Evolutionary conservation across 2,888 invertebrate genomes (phyloP).

Genomic region (Tachina lurida): DNA sequence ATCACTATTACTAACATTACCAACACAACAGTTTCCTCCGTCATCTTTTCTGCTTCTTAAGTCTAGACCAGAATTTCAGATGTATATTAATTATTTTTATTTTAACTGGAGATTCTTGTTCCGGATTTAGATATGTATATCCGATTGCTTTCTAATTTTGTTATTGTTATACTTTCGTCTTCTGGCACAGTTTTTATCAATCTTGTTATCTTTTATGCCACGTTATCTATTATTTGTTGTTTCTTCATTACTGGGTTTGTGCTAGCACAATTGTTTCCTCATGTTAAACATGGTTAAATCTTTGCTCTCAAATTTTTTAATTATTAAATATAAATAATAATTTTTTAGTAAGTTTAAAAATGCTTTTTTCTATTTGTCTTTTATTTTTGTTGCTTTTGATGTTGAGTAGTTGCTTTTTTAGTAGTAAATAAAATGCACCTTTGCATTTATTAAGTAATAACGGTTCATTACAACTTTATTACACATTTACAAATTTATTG

Average conservation of each 20-base stretch:
- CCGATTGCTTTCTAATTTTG: conserved; percentile 21
- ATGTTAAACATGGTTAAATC: not conserved
- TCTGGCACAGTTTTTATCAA: conserved; percentile 31
- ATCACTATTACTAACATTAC: conserved; percentile 94
- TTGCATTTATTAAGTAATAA: not conserved
- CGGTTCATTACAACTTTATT: no score
- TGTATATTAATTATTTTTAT: not conserved
- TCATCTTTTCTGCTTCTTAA: conserved; percentile 72
- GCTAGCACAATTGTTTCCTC: not conserved
- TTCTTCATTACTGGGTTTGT: not conserved
- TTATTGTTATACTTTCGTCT: conserved; percentile 9
- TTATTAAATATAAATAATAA: not conserved
- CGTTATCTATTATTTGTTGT: conserved; percentile 56
- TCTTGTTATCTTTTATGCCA: conserved; percentile 52
- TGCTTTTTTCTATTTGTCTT: not conserved
- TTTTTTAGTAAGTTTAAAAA: not conserved
- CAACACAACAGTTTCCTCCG: conserved; percentile 91
- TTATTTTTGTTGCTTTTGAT: conserved; percentile 7
- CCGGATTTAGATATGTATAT: conserved; percentile 3
- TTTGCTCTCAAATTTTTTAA: not conserved
- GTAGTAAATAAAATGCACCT: conserved; percentile 19
- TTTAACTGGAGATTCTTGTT: not conserved
- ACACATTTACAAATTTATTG: not conserved
- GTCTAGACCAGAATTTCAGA: not conserved
- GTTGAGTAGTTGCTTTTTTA: conserved; percentile 9